Base-by-base conservation (phyloP, 2,888 invertebrate species). In the Sarcophaga caerulescens region DNA sequence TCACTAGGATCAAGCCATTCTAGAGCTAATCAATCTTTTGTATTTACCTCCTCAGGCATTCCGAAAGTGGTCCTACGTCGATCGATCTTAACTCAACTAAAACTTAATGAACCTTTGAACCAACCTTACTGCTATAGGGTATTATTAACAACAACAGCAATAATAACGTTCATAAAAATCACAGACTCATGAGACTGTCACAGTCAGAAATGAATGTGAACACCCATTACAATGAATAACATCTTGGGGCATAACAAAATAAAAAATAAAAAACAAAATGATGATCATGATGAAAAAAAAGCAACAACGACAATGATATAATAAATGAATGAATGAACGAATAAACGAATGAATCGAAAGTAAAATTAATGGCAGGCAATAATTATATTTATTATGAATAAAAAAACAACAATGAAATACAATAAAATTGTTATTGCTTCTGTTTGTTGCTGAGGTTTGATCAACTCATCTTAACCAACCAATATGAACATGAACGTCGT, bases 161-260 rank as follows among this genome's bases (percentile, higher is more conserved):
- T 79, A 74, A 35, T 17, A 52, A 14, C 3, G 52, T 14, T 14
- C 12, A 52, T 52, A 3, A 52, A 17, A 65, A 78, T 78, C 74
- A 78, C 79, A 84, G 79, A 80, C 79, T 71, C 79, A 60, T 52
- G 17, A 17, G 17, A 17, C 52, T 52, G 12, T 52, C 14, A 52
- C 12, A 60, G 19, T 75, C 60, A 75, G 5, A 66, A 44, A 25
- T 73, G 62, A 47, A 77, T 45, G 69, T 79, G 63, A 69, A 86
- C 86, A 84, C 86, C 86, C 86, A 84, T 81, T 66, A 60, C 45
- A 65, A 63, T 21, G 76, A 79, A 84, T 74, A 77, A 75, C 81
- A 86, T 86, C 74, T 86, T 77, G 44, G 10, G 52, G 52, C 10
- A 52, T 14, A 52, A 17, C 52, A 52, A 52, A 12, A 52, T 14